phyloP scores from a whole-genome alignment of 2,888 invertebrate species.

The Oligia fasciuncula region DNA sequence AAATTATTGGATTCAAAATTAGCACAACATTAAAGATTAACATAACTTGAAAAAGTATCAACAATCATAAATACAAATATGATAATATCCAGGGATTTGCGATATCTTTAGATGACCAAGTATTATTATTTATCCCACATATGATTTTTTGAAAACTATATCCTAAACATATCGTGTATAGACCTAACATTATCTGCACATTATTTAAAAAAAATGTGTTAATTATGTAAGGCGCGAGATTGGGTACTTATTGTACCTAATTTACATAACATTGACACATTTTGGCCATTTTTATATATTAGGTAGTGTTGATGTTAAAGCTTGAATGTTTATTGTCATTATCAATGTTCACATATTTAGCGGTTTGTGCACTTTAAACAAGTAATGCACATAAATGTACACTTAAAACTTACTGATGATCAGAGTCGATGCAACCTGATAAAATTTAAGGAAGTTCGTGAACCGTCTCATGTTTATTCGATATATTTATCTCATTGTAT shows the following conservation, averaged over 20 bases:
- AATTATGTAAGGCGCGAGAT: slow-evolving; percentile 86
- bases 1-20: slow-evolving; percentile 9
- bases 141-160: slow-evolving; percentile 11
- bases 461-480: slow-evolving; percentile 65
- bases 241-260: slow-evolving; percentile 79
- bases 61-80: slow-evolving; percentile 33
- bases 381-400: slow-evolving; percentile 55
- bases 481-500: slow-evolving; percentile 52
- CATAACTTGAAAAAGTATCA: neutral
- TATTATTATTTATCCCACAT: slow-evolving; percentile 29
- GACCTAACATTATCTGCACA: neutral
- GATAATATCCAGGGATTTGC: slow-evolving; percentile 36
- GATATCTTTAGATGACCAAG: slow-evolving; percentile 49
- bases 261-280: slow-evolving; percentile 80
- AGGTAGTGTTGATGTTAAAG: slow-evolving; percentile 57
- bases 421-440: slow-evolving; percentile 86
- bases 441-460: slow-evolving; percentile 71
- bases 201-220: slow-evolving; percentile 72
- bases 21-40: neutral
- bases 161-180: neutral
- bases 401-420: slow-evolving; percentile 55
- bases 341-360: slow-evolving; percentile 56
- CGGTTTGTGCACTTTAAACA: slow-evolving; percentile 58
- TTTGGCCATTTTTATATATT: slow-evolving; percentile 63
- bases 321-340: slow-evolving; percentile 58